Base-by-base conservation (phyloP, 1,140 invertebrate genomes). In the Lineus longissimus region DNA sequence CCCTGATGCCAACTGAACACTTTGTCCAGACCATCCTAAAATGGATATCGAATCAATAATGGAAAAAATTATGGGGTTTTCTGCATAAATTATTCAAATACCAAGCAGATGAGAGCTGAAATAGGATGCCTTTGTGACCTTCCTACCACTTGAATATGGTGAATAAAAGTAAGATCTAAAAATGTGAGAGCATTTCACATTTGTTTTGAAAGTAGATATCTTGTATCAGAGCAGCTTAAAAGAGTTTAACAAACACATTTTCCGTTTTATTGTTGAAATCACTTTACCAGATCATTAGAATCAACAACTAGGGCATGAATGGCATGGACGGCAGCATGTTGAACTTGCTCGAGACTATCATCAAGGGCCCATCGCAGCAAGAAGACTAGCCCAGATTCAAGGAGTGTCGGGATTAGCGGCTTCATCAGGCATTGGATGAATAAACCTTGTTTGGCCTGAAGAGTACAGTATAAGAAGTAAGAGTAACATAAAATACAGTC, bases 361-460 rank as follows among this genome's bases (percentile, higher is more conserved):
- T 97, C 94, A 27, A 95, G 75, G 9, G 90, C 89, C 82, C 91
- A 92, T 70, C 94, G 85, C 45, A 95, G 70, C 0, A 94, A 76
- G 71, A 95, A 87, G 67, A 94, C 87, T 56, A 95, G 83, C 47
- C 87, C 87, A 51, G 82, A 84, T 64, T 88, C 80, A 31, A 85
- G 78, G 0, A 89, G 69, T 2, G 83, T 75, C 9, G 81, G 75
- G n/a, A 89, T 64, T 2, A 81, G 70, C 19, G 76, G 66, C 15
- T 68, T 70, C 45, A 76, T 64, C 0, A 78, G 75, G 27, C 82
- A 79, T 29, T 85, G 74, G 11, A 86, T 72, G 68, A 93, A 92
- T 6, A 66, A 62, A 33, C 82, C 84, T 65, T 73, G 61, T 61
- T 76, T 79, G 13, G 77, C 73, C 76, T 82, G 59, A 63, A 59